Percentiles rank a stretch among this genome's conserved stretches.
These are phyloP conservation scores for Anoura caudifer DNA, from an alignment of 2,113 vertebrate species.

Conservation along the genomic window DNA sequence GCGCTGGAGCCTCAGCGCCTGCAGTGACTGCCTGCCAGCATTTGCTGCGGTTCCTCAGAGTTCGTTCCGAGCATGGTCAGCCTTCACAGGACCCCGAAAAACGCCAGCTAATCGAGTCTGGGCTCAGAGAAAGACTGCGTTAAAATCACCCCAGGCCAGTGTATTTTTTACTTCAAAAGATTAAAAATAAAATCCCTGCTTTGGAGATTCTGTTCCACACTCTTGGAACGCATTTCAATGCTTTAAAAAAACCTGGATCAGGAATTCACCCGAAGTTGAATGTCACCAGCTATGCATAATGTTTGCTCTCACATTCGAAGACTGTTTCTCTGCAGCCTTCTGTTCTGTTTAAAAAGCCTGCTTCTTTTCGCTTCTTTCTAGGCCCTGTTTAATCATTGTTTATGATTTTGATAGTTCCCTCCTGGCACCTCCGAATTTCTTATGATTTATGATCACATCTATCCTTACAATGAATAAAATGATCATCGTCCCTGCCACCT, in stretches of 20 bases:
- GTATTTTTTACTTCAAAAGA: constrained; percentile 26
- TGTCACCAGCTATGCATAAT: neutral
- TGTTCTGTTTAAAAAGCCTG: constrained; percentile 39
- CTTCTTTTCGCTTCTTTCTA: constrained; percentile 12
- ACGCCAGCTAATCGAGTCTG: neutral
- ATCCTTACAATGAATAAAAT: constrained; percentile 20
- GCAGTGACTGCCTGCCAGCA: neutral
- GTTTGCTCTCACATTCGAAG: constrained; percentile 23
- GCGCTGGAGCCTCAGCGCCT: neutral
- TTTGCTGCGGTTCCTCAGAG: neutral
- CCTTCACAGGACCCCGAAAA: neutral
- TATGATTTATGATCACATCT: constrained; percentile 56
- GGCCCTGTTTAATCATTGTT: constrained; percentile 39
- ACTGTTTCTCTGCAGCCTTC: constrained; percentile 33
- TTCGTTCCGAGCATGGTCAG: neutral
- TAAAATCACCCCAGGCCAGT: neutral
- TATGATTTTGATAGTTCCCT: constrained; percentile 37
- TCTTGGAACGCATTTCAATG: neutral
- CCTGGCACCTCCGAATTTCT: constrained; percentile 33
- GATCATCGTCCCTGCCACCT: neutral
- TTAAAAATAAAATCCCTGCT: neutral
- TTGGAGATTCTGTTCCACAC: neutral
- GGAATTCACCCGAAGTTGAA: constrained; percentile 34
- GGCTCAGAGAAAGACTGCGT: neutral
- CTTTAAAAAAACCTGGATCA: constrained; percentile 40